Base-by-base conservation (phyloP, 2,113 vertebrate genomes). In the Hymenochirus boettgeri region DNA sequence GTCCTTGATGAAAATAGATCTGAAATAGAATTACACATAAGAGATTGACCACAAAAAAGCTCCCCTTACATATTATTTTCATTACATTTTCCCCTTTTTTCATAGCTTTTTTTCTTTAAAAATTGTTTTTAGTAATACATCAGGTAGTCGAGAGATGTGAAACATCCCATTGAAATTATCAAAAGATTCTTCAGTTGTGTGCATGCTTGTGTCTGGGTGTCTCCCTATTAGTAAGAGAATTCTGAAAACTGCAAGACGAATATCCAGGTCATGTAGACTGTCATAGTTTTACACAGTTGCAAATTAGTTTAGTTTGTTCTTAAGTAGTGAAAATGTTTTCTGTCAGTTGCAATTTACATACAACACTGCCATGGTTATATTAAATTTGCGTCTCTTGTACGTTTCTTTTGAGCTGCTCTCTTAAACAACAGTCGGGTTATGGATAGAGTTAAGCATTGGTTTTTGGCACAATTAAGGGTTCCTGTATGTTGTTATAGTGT, bases 381-480 rank as follows among this genome's bases (percentile, higher is more conserved):
- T 65, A 94, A 78, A 96, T 95, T 75, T 95, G 93, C 72, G 93
- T 94, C 85, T 96, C 93, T 82, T 96, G 93, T 73, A 96, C 93
- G 18, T 96, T 83, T 96, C 93, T 86, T 96, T 96, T 62, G 93
- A 96, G 80, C 91, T 83, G 42, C 88, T 93, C n/a, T n/a, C 82
- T 93, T 96, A 76, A 95, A 96, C 70, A 96, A 89, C 67, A 96
- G 83, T 47, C n/a, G 93, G 92, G 88, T 96, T 91, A 73, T 86
- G 83, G 71, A 84, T 80, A 42, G 83, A 85, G 73, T 83, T 84
- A 54, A 83, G 79, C 67, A 92, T 91, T 33, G 90, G 91, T 90
- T 86, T 83, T 93, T 92, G 47, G 88, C 86, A 71, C 91, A 90
- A 76, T 90, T 90, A 65, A 89, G 82, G 55, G 87, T 87, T 71